These are phyloP conservation scores for Agonopterix heracliana DNA, from an alignment of 2,888 invertebrate genomes.

Conservation along the genomic window DNA sequence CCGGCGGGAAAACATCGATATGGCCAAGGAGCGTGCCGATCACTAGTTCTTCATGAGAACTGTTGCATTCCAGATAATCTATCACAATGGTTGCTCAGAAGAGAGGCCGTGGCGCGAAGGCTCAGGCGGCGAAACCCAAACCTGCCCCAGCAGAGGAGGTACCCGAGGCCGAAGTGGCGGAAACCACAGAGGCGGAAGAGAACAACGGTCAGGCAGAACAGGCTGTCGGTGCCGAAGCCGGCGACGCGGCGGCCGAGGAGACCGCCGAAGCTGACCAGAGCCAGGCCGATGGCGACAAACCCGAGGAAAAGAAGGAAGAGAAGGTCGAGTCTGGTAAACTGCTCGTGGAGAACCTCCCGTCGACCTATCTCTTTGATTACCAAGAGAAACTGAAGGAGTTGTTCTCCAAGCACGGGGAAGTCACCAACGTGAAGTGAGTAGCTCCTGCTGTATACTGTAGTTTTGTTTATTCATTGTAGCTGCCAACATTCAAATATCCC, in stretches of 20 bases:
- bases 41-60: not conserved
- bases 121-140: conserved; percentile 54
- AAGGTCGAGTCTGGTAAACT: conserved; percentile 71
- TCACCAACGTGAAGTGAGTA: conserved; percentile 61
- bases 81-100: conserved; percentile 65
- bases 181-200: conserved; percentile 40
- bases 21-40: not conserved
- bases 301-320: conserved; percentile 56
- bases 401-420: conserved; percentile 67
- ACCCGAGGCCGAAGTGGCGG: conserved; percentile 34
- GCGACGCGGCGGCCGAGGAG: conserved; percentile 5
- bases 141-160: conserved; percentile 40
- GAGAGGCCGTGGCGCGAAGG: conserved; percentile 65
- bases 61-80: conserved; percentile 27
- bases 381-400: conserved; percentile 70
- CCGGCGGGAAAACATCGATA: not conserved
- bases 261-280: conserved; percentile 4
- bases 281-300: conserved; percentile 30
- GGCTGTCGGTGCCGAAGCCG: conserved; percentile 33
- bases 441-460: conserved; percentile 5
- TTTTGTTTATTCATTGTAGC: conserved; percentile 17
- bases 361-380: conserved; percentile 66
- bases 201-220: conserved; percentile 55
- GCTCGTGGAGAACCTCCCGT: conserved; percentile 65
- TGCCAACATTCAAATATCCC: conserved; percentile 73